Evolutionary conservation across 2,888 invertebrate genomes (phyloP).

Genomic region (Pycnomerus fuliginosus): DNA sequence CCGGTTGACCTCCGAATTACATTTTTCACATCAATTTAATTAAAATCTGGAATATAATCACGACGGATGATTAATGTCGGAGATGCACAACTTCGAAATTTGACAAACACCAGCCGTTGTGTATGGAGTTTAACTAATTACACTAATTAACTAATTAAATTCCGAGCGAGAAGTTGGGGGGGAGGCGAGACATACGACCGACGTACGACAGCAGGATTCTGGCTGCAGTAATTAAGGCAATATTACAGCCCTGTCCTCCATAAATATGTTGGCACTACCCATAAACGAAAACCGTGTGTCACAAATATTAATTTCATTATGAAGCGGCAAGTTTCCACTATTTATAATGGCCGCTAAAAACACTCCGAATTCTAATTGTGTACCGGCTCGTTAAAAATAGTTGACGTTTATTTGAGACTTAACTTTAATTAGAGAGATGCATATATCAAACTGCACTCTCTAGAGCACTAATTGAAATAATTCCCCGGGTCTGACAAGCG

Average conservation of each 20-base stretch:
- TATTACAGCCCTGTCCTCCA: constrained; percentile 36
- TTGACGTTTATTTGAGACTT: constrained; percentile 38
- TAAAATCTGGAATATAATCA: no score
- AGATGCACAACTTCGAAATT: constrained; percentile 19
- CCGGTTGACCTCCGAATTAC: no score
- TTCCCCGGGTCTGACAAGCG: no score
- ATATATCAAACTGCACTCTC: constrained; percentile 33
- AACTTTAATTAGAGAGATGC: constrained; percentile 39
- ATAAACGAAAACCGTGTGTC: constrained; percentile 42
- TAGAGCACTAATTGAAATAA: constrained; percentile 39
- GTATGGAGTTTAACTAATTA: constrained; percentile 49
- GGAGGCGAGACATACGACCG: constrained; percentile 19
- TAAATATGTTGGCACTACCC: constrained; percentile 31
- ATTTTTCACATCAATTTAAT: no score
- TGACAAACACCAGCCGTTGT: constrained; percentile 23
- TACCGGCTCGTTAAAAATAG: constrained; percentile 34
- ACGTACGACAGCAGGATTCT: constrained; percentile 37
- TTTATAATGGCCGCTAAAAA: constrained; percentile 24
- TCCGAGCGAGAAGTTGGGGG: constrained; percentile 39
- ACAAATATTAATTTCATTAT: constrained; percentile 38
- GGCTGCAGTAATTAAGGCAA: constrained; percentile 43
- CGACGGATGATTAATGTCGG: constrained; percentile 18
- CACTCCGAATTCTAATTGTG: constrained; percentile 35
- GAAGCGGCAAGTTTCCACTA: constrained; percentile 31
- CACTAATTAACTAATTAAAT: constrained; percentile 52